Conservation (phyloP, 2,888 invertebrate species). For the Cerastoderma edule region DNA sequence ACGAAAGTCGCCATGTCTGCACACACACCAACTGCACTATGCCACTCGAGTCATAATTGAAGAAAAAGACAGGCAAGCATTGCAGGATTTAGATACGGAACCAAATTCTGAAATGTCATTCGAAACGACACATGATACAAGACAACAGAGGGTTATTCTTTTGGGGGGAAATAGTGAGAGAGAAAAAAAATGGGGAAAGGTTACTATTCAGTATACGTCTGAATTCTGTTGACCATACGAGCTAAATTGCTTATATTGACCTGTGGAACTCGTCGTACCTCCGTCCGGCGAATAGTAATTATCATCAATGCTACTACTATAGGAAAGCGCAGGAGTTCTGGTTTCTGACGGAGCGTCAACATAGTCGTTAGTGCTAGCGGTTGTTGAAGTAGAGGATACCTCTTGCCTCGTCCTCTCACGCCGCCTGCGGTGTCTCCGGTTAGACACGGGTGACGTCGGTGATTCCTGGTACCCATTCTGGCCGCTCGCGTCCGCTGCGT, state of each 20-base stretch:
- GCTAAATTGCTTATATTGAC: constrained; percentile 60
- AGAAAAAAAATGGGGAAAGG: too few species aligned
- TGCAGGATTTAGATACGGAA: not conserved
- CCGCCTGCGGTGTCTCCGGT: constrained; percentile 68
- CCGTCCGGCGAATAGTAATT: constrained; percentile 69
- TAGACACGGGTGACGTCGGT: constrained; percentile 50
- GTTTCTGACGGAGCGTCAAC: constrained; percentile 46
- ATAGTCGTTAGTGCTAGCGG: constrained; percentile 57
- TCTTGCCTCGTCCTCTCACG: constrained; percentile 71
- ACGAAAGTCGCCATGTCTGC: too few species aligned
- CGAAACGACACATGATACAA: constrained; percentile 21
- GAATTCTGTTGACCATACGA: constrained; percentile 47
- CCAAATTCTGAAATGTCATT: constrained; percentile 7
- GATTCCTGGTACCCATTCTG: constrained; percentile 58
- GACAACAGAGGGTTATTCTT: constrained; percentile 21
- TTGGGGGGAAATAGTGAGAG: too few species aligned
- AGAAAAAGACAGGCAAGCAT: not conserved
- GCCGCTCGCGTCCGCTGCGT: constrained; percentile 53
- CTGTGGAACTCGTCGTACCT: constrained; percentile 46
- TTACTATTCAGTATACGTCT: constrained; percentile 35
- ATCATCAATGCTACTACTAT: constrained; percentile 79
- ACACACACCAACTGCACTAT: not conserved
- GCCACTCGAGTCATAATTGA: not conserved
- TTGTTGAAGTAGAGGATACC: constrained; percentile 66
- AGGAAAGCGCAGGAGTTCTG: constrained; percentile 67